phyloP scores from a whole-genome alignment of 2,888 invertebrate species.

The Suillia variegata region DNA sequence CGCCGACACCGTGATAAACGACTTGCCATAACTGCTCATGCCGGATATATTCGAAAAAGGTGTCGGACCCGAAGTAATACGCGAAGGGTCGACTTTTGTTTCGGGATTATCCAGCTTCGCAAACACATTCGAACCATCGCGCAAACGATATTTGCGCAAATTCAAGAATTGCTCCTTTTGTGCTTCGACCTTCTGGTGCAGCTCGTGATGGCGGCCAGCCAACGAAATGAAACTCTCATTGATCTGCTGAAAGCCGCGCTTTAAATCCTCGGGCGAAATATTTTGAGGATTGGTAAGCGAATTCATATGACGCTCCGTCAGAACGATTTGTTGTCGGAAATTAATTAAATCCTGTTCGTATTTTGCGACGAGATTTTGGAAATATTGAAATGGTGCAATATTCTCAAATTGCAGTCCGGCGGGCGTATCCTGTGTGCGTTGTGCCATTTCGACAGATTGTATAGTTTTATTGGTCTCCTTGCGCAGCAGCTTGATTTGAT shows the following conservation, averaged over 20 bases:
- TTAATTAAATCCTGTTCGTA: constrained; percentile 74
- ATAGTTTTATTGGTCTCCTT: constrained; percentile 74
- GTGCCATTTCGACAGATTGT: constrained; percentile 78
- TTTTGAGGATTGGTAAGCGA: constrained; percentile 68
- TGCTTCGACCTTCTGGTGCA: constrained; percentile 76
- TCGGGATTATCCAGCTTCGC: constrained; percentile 62
- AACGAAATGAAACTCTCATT: constrained; percentile 86
- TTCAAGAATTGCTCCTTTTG: constrained; percentile 87
- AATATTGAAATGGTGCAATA: constrained; percentile 73
- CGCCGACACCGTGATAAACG: too few species aligned
- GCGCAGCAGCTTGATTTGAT: constrained; percentile 65
- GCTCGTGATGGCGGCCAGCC: constrained; percentile 83
- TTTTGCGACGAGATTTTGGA: constrained; percentile 70
- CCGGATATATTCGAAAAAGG: constrained; percentile 64
- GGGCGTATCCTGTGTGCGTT: constrained; percentile 78
- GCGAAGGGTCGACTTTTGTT: constrained; percentile 54
- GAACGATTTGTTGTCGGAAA: constrained; percentile 74
- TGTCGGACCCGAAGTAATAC: constrained; percentile 68
- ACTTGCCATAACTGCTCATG: constrained; percentile 50
- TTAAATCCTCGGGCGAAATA: constrained; percentile 76
- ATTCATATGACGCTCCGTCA: constrained; percentile 74
- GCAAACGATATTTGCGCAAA: constrained; percentile 72
- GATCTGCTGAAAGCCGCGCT: constrained; percentile 77
- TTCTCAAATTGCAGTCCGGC: constrained; percentile 78
- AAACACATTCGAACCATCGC: constrained; percentile 80